phyloP scores from a whole-genome alignment of 2,113 vertebrate species.

The Thryonomys swinderianus region DNA sequence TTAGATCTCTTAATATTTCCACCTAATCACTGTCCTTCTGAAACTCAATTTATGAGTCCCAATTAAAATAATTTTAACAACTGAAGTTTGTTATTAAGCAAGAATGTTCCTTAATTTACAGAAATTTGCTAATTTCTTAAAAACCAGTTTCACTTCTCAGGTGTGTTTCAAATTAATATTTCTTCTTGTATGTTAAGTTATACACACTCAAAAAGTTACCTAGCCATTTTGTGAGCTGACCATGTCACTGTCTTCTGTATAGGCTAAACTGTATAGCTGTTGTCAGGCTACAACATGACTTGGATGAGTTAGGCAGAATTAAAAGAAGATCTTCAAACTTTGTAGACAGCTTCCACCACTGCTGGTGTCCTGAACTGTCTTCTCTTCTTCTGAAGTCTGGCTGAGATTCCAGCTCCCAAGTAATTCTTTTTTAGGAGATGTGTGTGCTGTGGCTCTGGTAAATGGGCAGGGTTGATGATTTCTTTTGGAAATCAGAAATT shows the following conservation, averaged over 20 bases:
- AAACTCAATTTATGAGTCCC: neutral
- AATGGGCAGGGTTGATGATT: neutral
- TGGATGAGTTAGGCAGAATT: neutral
- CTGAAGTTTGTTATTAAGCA: neutral
- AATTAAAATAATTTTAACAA: constrained; percentile 46
- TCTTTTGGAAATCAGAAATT: constrained; percentile 10
- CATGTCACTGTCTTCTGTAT: neutral
- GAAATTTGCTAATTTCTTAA: constrained; percentile 32
- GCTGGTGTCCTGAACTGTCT: neutral
- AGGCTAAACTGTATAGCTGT: neutral
- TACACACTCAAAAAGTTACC: neutral
- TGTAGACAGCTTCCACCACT: neutral
- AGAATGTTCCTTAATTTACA: constrained; percentile 17
- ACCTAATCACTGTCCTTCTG: neutral
- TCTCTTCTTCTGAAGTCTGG: neutral
- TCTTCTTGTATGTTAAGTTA: neutral
- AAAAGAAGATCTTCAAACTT: neutral
- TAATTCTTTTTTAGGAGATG: constrained; percentile 1
- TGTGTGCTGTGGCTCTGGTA: neutral
- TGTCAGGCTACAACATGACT: neutral
- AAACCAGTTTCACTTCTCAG: neutral
- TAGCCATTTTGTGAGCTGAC: neutral
- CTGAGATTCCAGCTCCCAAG: neutral
- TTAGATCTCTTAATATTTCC: neutral
- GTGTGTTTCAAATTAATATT: constrained; percentile 33